Base-by-base conservation (phyloP, 2,797 vertebrate species). In the Bradypus variegatus region DNA sequence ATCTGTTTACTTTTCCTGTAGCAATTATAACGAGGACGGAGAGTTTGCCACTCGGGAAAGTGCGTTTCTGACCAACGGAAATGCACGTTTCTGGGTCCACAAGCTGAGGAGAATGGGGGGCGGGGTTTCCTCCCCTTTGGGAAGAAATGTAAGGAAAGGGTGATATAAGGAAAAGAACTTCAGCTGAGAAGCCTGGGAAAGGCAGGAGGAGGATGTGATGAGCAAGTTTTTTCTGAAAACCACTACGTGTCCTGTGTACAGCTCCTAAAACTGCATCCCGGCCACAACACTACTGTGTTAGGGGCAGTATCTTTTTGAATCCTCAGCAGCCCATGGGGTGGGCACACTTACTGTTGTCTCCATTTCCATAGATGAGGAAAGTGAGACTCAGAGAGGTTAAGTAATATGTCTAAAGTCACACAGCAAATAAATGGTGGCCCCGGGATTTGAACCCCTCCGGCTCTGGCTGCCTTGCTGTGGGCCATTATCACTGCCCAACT, bases 371-470 rank as follows among this genome's bases (percentile, higher is more conserved):
- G 41, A 76, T 60, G 38, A 67, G 60, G 53, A 38, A 36, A 69
- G n/a, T 3, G 65, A 58, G 64, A 19, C 64, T 69, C 72, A n/a
- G 55, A 87, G 81, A 89, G 50, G 55, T 48, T 53, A 65, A 60
- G 86, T 50, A 18, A 18, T 1, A 5, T 14, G 27, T 15, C 12
- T 3, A 21, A 38, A 27, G 79, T 70, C 90, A 64, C 65, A 50
- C 25, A 41, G 88, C 76, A 82, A 90, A 11, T 14, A 45, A 10
- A 29, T 7, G 45, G 79, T 1, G 1, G 21, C 11, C 0, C 60
- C 11, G 12, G 89, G 60, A 48, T 41, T 13, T 9, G 50, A 36
- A 31, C 1, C 2, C 3, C 0, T 4, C 0, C 2, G 2, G 11
- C 72, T 29, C 36, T 0, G 5, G 58, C 1, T 16, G 19, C 23